phyloP scores from a whole-genome alignment of 2,797 vertebrate species.

The Sebastes trivittatus region DNA sequence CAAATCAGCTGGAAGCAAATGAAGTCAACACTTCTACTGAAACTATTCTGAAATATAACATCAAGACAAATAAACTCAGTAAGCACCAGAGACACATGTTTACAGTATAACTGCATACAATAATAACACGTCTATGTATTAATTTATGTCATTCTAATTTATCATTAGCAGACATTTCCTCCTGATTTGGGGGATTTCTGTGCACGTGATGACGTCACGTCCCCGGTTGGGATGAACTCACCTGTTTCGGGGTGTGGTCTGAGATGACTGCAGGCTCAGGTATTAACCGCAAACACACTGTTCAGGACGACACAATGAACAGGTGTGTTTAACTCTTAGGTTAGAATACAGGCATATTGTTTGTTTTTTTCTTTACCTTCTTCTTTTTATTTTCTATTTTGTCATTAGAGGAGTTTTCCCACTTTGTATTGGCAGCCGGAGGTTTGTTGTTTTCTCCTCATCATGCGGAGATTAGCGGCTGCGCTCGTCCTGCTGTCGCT shows the following conservation, averaged over 20 bases:
- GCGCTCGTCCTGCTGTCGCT: conserved; percentile 58
- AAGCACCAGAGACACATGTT: background rate
- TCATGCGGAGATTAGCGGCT: conserved; percentile 57
- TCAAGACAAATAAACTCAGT: background rate
- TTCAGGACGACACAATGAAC: background rate
- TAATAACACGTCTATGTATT: background rate
- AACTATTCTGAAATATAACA: background rate
- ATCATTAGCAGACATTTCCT: background rate
- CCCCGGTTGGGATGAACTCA: conserved; percentile 17
- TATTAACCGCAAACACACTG: background rate
- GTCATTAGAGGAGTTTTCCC: background rate
- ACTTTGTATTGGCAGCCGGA: background rate
- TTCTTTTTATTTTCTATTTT: background rate
- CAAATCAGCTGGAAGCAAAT: background rate
- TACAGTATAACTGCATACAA: background rate
- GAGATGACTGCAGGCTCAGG: background rate
- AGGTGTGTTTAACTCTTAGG: background rate
- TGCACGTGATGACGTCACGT: conserved; percentile 32
- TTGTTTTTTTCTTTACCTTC: background rate
- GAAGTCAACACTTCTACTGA: background rate
- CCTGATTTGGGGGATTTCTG: background rate
- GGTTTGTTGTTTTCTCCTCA: background rate
- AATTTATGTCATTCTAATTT: background rate
- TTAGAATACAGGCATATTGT: background rate
- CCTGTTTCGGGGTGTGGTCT: conserved; percentile 81